A percentile compares a stretch with the other conserved stretches of the same genome.
Evolutionary conservation across 2,888 invertebrate genomes (phyloP).

Genomic region (Dryococelus australis): DNA sequence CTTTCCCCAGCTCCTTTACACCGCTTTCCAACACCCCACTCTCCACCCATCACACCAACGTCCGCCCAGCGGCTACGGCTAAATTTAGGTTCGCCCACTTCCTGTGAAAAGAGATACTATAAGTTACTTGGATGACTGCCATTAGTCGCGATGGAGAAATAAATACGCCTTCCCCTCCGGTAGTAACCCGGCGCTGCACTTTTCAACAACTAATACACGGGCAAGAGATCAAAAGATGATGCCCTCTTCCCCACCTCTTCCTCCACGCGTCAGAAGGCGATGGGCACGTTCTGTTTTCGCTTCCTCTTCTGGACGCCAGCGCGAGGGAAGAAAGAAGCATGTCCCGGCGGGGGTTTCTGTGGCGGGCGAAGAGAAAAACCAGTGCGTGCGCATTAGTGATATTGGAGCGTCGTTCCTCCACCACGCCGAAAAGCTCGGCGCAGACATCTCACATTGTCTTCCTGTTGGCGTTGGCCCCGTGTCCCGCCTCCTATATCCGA

Average conservation of each 20-base stretch:
- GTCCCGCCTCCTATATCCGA: not conserved
- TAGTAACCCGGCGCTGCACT: not conserved
- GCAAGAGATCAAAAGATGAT: not conserved
- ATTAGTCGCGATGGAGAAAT: not conserved
- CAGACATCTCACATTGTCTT: not conserved
- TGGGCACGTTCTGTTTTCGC: not conserved
- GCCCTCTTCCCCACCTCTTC: not conserved
- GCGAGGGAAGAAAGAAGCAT: not conserved
- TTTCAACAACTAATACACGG: conserved; percentile 11
- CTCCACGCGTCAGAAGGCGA: too few relatives aligned
- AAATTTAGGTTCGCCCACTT: conserved; percentile 11
- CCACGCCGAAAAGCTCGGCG: too few relatives aligned
- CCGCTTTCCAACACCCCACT: not conserved
- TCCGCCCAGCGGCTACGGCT: not conserved
- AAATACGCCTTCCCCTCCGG: not conserved
- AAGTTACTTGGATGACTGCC: conserved; percentile 8
- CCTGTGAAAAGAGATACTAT: not conserved
- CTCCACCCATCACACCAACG: not conserved
- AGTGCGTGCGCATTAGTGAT: not conserved
- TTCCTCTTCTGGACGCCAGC: not conserved
- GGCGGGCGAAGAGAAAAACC: not conserved
- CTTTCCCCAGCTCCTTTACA: not conserved
- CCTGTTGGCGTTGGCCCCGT: not conserved
- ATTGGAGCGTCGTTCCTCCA: not conserved
- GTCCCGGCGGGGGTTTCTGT: not conserved